phyloP scores from a whole-genome alignment of 2,113 vertebrate genomes.

The Phyllostomus discolor region DNA sequence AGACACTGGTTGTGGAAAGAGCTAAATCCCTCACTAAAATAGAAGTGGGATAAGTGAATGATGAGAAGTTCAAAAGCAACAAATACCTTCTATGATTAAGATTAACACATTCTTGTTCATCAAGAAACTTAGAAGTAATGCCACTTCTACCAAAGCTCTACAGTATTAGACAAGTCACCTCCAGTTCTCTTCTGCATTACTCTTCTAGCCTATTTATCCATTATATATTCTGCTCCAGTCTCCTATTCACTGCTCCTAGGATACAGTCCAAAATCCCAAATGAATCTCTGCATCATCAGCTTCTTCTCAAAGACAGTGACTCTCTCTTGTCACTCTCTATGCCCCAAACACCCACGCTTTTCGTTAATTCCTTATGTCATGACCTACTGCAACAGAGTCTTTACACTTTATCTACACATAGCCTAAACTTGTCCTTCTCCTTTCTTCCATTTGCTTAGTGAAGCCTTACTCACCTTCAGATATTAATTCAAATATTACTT shows the following conservation, averaged over 20 bases:
- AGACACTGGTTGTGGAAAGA: neutral
- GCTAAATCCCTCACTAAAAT: neutral
- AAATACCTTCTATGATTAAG: neutral
- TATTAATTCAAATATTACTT: neutral
- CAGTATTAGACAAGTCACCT: neutral
- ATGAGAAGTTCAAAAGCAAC: neutral
- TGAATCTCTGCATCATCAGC: neutral
- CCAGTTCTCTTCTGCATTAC: neutral
- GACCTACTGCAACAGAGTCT: neutral
- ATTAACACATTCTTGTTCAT: neutral
- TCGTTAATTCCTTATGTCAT: neutral
- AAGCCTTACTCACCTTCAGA: neutral
- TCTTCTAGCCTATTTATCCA: neutral
- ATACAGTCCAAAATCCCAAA: neutral
- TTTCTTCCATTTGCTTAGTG: neutral
- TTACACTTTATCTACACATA: neutral
- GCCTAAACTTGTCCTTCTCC: neutral
- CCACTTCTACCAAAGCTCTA: neutral
- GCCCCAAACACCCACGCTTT: neutral
- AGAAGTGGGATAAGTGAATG: neutral
- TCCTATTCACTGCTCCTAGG: neutral
- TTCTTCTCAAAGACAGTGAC: neutral
- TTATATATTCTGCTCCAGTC: neutral
- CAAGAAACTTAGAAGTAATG: neutral
- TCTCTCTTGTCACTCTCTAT: neutral